Conservation (phyloP, 2,113 vertebrate genomes). For the Hiodon alosoides region DNA sequence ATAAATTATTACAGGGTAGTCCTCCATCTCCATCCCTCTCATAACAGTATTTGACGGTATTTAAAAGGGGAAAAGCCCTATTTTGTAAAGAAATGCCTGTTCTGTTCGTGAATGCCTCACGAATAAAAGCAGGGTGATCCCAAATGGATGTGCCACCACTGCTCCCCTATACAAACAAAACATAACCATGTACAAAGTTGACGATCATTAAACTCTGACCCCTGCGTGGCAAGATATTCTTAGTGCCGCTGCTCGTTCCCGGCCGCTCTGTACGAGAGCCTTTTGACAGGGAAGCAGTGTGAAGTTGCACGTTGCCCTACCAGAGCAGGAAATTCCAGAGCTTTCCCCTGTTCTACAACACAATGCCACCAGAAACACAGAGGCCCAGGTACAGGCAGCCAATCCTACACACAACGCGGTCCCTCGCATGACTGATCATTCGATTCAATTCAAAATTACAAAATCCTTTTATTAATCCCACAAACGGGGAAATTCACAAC, state of each 20-base stretch:
- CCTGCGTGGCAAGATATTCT: conserved; percentile 41
- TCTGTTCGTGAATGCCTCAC: conserved; percentile 4
- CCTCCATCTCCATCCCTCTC: conserved; percentile 1
- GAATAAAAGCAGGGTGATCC: conserved; percentile 21
- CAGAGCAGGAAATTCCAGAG: conserved; percentile 60
- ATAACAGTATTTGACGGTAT: conserved; percentile 9
- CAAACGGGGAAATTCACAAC: no score
- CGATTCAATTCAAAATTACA: no score
- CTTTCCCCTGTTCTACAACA: conserved; percentile 51
- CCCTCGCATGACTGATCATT: not conserved
- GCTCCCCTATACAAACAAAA: conserved; percentile 44
- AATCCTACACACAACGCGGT: conserved; percentile 16
- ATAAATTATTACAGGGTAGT: conserved; percentile 28
- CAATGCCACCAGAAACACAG: conserved; percentile 35
- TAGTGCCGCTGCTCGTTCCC: conserved; percentile 36
- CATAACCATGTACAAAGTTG: conserved; percentile 15
- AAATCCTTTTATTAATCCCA: no score
- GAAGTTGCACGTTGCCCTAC: conserved; percentile 55
- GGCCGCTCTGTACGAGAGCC: conserved; percentile 29
- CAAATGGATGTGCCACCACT: conserved; percentile 40
- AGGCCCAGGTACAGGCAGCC: conserved; percentile 1
- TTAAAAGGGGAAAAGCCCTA: no score
- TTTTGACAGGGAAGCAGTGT: conserved; percentile 42
- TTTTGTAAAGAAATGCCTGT: not conserved
- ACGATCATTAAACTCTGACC: conserved; percentile 4